Percentiles rank a stretch among this genome's conserved stretches.
phyloP scores from a whole-genome alignment of 2,888 invertebrate genomes.

The Heliothis peltigera region DNA sequence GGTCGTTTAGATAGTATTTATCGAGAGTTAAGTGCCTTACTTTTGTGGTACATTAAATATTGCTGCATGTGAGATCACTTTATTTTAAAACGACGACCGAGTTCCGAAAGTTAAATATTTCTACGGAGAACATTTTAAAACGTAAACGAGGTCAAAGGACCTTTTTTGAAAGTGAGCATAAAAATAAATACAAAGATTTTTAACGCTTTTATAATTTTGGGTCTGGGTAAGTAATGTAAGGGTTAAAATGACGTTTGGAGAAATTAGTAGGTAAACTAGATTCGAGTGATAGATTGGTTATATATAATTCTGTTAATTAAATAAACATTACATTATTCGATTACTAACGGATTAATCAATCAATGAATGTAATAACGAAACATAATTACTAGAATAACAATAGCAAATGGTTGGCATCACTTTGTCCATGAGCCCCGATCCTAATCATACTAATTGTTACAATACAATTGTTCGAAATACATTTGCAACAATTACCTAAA shows the following conservation, averaged over 20 bases:
- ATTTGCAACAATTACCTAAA: slow-evolving; percentile 10
- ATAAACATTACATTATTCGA: not conserved
- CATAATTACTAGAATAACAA: slow-evolving; percentile 17
- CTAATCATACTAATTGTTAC: slow-evolving; percentile 39
- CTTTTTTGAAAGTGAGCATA: slow-evolving; percentile 1
- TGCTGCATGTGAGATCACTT: slow-evolving; percentile 4
- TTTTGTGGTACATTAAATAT: slow-evolving; percentile 10
- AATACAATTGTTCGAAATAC: slow-evolving; percentile 23
- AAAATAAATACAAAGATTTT: not conserved
- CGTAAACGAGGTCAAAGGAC: slow-evolving; percentile 1
- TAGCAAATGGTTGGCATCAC: slow-evolving; percentile 16
- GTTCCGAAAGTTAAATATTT: slow-evolving; percentile 8
- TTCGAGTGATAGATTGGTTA: too few species aligned
- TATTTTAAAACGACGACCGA: not conserved
- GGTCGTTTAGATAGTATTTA: slow-evolving; percentile 60
- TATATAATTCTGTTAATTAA: not conserved
- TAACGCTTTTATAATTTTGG: not conserved
- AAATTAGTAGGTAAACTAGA: too few species aligned
- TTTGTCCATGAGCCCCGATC: slow-evolving; percentile 5
- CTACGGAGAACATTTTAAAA: not conserved
- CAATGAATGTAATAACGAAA: slow-evolving; percentile 1
- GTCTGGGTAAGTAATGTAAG: not conserved
- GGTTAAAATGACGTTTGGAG: not conserved
- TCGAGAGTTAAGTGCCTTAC: slow-evolving; percentile 25
- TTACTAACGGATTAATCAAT: slow-evolving; percentile 3